Evolutionary conservation across 1,140 invertebrate genomes (phyloP).

Genomic region (Drepana arcuata): DNA sequence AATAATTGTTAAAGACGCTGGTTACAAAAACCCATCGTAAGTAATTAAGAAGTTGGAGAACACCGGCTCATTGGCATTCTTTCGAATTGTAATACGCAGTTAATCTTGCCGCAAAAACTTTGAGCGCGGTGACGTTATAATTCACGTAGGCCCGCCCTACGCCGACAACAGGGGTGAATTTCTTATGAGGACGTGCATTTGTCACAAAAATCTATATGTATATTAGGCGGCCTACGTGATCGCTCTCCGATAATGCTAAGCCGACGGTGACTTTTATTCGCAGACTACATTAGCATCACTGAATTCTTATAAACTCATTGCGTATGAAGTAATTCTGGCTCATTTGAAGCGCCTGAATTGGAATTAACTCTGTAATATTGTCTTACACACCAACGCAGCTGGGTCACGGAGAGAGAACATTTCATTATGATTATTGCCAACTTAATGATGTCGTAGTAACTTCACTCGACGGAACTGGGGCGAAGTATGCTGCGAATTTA

Average conservation of each 20-base stretch:
- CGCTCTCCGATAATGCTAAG: conserved; percentile 13
- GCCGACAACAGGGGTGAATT: conserved; percentile 51
- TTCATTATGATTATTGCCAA: conserved; percentile 48
- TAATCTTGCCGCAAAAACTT: conserved; percentile 58
- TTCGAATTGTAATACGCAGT: conserved; percentile 56
- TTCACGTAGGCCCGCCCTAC: conserved; percentile 35
- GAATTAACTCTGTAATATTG: conserved; percentile 33
- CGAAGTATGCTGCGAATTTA: conserved; percentile 41
- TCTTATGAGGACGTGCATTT: conserved; percentile 51
- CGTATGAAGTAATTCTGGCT: conserved; percentile 15
- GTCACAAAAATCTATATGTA: conserved; percentile 44
- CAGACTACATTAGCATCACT: conserved; percentile 17
- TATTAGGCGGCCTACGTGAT: conserved; percentile 14
- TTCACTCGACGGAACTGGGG: conserved; percentile 20
- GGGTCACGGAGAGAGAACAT: conserved; percentile 30
- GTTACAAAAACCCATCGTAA: conserved; percentile 39
- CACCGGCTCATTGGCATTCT: conserved; percentile 56
- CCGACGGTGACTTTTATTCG: conserved; percentile 17
- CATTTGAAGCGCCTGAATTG: conserved; percentile 22
- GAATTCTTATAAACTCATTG: conserved; percentile 10
- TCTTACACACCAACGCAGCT: conserved; percentile 21
- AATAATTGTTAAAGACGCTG: conserved; percentile 30
- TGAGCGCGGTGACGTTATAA: conserved; percentile 49
- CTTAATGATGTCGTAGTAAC: conserved; percentile 41
- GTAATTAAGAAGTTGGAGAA: conserved; percentile 53